Evolutionary conservation across 2,888 invertebrate species (phyloP), one percentile per base, ranked within the genome.

Genomic region (Drosophila planitibia): DNA sequence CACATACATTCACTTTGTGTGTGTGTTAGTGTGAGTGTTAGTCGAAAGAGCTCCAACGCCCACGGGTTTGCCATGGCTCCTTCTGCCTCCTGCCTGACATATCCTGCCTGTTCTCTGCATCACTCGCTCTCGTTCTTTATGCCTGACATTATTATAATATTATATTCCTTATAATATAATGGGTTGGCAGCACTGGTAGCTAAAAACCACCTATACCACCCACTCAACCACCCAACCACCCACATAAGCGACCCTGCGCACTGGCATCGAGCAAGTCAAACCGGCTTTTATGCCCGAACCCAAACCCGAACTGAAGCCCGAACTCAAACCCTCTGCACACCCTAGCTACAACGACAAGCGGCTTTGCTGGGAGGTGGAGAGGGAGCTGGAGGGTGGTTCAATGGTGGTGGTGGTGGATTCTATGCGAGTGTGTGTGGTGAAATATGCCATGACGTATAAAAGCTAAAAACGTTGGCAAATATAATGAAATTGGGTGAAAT

Each of bases 401-500:
- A 12, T 30, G 19, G 19, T 30, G 19, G 22, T 30, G 81, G 77
- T 76, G 81, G 69, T 79, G 73, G 69, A 63, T 75, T 75, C 62
- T 67, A 73, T 75, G 62, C 63, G 44, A 67, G 68, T 85, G 74
- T 83, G 86, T 81, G 82, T 82, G 90, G 89, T 86, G 88, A 85
- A 85, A 89, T 89, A 86, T 91, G 88, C 88, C 91, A 87, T 90
- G 91, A 89, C 91, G 90, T 91, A 88, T 83, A 91, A 85, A 89
- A 91, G 91, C 91, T 91, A 87, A 91, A 90, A 89, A 87, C 86
- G 89, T 81, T 89, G 86, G 91, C 79, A 88, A 90, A 90, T 85
- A 90, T 90, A 90, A 91, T 91, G 90, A 90, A 90, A 90, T 90
- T 90, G 90, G 90, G 90, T 91, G 90, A 90, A 90, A 91, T 86